These are phyloP conservation scores for Caenorhabditis virilis DNA, from an alignment of 2,888 invertebrate genomes.

Conservation along the genomic window DNA sequence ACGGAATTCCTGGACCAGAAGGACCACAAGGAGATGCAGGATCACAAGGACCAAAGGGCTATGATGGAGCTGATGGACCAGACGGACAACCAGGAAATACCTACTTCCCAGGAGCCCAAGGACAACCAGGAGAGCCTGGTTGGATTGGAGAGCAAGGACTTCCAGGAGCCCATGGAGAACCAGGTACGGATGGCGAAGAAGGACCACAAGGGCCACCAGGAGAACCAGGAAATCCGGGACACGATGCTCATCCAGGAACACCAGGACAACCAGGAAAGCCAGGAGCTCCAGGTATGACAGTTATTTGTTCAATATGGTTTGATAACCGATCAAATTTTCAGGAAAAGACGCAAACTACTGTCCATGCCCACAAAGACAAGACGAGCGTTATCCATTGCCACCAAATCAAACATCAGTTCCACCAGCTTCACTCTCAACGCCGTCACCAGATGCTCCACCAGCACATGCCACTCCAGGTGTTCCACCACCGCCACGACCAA, in stretches of 20 bases:
- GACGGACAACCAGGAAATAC: slow-evolving; percentile 48
- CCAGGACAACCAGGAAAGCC: slow-evolving; percentile 46
- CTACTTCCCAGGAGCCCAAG: slow-evolving; percentile 50
- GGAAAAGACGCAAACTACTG: slow-evolving; percentile 48
- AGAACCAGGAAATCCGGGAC: slow-evolving; percentile 45
- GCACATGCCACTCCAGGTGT: slow-evolving; percentile 4
- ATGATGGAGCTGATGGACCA: slow-evolving; percentile 48
- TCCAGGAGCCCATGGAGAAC: slow-evolving; percentile 51
- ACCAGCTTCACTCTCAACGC: slow-evolving; percentile 12
- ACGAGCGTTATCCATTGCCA: slow-evolving; percentile 19
- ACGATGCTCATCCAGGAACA: slow-evolving; percentile 48
- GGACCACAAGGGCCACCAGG: slow-evolving; percentile 46
- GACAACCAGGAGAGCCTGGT: slow-evolving; percentile 55
- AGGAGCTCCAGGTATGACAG: slow-evolving; percentile 46
- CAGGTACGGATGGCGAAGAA: slow-evolving; percentile 47
- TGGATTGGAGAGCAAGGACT: slow-evolving; percentile 47
- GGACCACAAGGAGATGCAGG: slow-evolving; percentile 44
- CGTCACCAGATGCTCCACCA: slow-evolving; percentile 2
- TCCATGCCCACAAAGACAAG: slow-evolving; percentile 38
- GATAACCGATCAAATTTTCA: slow-evolving; percentile 8
- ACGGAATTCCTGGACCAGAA: slow-evolving; percentile 39
- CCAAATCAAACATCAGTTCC: slow-evolving; percentile 10
- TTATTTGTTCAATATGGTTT: neutral
- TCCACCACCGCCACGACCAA: slow-evolving; percentile 15
- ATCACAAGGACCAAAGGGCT: slow-evolving; percentile 48